These are phyloP conservation scores for Echinometra lucunter DNA, from an alignment of 53 echinoderm and acorn worm species.

Conservation along the genomic window DNA sequence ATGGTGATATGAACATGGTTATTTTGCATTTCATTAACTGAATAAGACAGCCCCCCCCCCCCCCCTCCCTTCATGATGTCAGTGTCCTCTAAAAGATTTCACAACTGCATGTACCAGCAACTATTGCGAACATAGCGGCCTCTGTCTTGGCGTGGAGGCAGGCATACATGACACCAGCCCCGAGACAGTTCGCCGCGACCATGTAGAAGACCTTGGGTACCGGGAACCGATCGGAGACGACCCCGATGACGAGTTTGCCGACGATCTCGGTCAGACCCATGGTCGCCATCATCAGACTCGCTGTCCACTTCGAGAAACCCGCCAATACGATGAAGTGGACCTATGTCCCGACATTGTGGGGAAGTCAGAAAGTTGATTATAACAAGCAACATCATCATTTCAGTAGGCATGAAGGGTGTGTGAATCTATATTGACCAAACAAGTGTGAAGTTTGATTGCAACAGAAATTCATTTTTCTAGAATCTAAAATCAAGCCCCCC, in stretches of 20 bases:
- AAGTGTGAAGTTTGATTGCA: too few species aligned
- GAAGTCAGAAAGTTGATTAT: too few species aligned
- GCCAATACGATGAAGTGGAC: constrained; percentile 34
- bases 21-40: too few species aligned
- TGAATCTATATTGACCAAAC: too few species aligned
- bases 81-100: not conserved
- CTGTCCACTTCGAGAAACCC: constrained; percentile 43
- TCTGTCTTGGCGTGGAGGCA: constrained; percentile 1
- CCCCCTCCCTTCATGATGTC: too few species aligned
- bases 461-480: too few species aligned
- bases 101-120: not conserved
- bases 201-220: constrained; percentile 10
- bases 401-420: too few species aligned
- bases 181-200: not conserved
- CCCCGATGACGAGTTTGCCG: constrained; percentile 15
- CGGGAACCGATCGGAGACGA: constrained; percentile 17
- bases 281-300: constrained; percentile 32
- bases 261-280: constrained; percentile 47
- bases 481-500: too few species aligned
- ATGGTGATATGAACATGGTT: too few species aligned
- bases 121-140: not conserved
- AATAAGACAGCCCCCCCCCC: too few species aligned
- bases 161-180: not conserved
- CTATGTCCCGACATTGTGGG: not conserved
- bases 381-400: too few species aligned